Evolutionary conservation across 35 echinoderm and acorn worm genomes (phyloP).

Genomic region (Lytechinus pictus): DNA sequence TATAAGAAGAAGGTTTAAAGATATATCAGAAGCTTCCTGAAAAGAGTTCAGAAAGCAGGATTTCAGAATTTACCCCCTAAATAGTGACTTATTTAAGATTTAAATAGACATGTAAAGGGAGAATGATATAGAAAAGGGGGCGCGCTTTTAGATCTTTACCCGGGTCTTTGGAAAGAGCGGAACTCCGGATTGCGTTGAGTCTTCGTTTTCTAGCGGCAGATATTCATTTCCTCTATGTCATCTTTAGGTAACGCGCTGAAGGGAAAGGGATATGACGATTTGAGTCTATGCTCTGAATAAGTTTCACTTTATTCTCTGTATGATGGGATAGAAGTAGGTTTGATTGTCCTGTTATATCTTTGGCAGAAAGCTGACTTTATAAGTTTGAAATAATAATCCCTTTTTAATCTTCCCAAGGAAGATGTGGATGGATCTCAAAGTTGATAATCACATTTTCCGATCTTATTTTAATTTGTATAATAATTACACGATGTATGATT

Average conservation of each 20-base stretch:
- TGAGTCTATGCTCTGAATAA: background rate
- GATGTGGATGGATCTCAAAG: too few relatives aligned
- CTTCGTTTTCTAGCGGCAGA: constrained; percentile 3
- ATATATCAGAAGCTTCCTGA: background rate
- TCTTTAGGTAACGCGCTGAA: background rate
- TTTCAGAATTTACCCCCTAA: constrained; percentile 12
- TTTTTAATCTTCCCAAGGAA: too few relatives aligned
- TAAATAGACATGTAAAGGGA: background rate
- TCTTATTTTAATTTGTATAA: too few relatives aligned
- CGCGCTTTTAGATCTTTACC: background rate
- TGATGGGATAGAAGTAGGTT: background rate
- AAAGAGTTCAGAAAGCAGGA: background rate
- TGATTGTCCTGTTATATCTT: background rate
- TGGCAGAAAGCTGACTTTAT: too few relatives aligned
- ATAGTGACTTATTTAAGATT: background rate
- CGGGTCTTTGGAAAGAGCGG: background rate
- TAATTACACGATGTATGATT: too few relatives aligned
- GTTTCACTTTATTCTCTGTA: background rate
- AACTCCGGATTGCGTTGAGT: background rate
- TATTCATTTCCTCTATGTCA: constrained; percentile 13
- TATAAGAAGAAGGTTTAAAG: background rate
- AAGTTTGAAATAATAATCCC: background rate
- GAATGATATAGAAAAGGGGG: background rate
- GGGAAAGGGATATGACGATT: constrained; percentile 1
- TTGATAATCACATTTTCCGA: too few relatives aligned